A percentile compares a stretch with the other conserved stretches of the same genome.
Conservation (phyloP, 2,888 invertebrate species). For the Leptura quadrifasciata region DNA sequence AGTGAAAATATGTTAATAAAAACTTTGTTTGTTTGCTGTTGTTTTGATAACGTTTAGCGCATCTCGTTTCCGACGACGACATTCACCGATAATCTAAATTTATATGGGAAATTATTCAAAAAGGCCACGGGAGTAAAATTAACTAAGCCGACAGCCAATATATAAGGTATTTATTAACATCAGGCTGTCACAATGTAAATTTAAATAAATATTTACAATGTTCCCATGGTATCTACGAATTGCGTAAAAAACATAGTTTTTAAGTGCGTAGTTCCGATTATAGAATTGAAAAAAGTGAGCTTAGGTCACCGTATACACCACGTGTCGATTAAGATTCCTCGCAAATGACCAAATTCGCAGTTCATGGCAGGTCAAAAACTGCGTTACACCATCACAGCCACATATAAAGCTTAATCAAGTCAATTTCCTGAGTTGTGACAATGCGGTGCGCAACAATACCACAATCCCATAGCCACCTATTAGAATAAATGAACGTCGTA, state of each 20-base stretch:
- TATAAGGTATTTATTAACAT: not conserved
- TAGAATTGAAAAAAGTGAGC: constrained; percentile 4
- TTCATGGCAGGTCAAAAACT: constrained; percentile 29
- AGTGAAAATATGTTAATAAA: too few species aligned
- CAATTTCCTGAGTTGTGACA: constrained; percentile 59
- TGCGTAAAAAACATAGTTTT: constrained; percentile 23
- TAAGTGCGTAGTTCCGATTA: constrained; percentile 28
- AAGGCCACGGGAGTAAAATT: not conserved
- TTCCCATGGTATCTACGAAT: constrained; percentile 8
- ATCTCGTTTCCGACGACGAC: too few species aligned
- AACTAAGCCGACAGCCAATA: not conserved
- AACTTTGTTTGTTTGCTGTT: too few species aligned
- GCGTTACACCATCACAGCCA: constrained; percentile 2
- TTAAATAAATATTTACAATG: constrained; percentile 3
- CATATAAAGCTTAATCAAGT: constrained; percentile 53
- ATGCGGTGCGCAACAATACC: constrained; percentile 44
- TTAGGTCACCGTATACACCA: constrained; percentile 33
- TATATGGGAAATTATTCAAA: not conserved
- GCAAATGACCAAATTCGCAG: constrained; percentile 32
- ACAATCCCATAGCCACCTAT: constrained; percentile 51
- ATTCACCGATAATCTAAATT: not conserved
- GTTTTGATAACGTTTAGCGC: too few species aligned
- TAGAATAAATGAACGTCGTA: constrained; percentile 44
- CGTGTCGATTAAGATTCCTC: constrained; percentile 27
- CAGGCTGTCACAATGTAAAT: not conserved